Percentiles rank a stretch among this genome's conserved stretches.
phyloP scores from a whole-genome alignment of 2,113 vertebrate genomes.

The Gorsachius goisagi region DNA sequence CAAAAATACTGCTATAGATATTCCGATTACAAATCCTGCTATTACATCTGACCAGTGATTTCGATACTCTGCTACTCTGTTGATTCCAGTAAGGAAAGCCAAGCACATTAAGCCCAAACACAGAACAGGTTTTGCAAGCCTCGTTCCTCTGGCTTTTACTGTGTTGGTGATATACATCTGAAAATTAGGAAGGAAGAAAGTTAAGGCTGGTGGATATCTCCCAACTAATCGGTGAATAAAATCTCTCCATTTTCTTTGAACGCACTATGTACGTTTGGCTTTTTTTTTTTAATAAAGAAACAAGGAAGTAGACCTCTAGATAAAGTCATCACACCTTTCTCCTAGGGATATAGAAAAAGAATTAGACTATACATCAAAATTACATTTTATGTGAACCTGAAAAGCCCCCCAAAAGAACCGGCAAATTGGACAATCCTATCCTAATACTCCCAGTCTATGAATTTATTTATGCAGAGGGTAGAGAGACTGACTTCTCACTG shows the following conservation, averaged over 20 bases:
- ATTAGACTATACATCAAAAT: neutral
- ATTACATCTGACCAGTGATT: constrained; percentile 99
- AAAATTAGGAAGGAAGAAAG: constrained; percentile 52
- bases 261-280: neutral
- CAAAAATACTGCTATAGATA: constrained; percentile 94
- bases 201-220: neutral
- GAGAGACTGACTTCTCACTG: neutral
- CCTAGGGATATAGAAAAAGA: neutral
- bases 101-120: constrained; percentile 92
- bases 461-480: neutral
- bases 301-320: neutral
- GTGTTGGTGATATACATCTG: constrained; percentile 98
- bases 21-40: constrained; percentile 92
- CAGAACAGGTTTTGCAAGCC: constrained; percentile 92
- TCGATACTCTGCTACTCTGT: constrained; percentile 96
- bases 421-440: neutral
- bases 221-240: neutral
- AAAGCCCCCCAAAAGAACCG: neutral
- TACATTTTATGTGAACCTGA: neutral
- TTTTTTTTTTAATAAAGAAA: neutral
- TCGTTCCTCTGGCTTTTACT: constrained; percentile 92
- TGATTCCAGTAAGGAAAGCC: constrained; percentile 96
- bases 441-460: neutral
- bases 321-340: neutral
- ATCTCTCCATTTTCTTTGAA: neutral